A percentile compares a stretch with the other conserved stretches of the same genome.
phyloP scores from a whole-genome alignment of 2,888 invertebrate species.

The Sipunculus nudus region DNA sequence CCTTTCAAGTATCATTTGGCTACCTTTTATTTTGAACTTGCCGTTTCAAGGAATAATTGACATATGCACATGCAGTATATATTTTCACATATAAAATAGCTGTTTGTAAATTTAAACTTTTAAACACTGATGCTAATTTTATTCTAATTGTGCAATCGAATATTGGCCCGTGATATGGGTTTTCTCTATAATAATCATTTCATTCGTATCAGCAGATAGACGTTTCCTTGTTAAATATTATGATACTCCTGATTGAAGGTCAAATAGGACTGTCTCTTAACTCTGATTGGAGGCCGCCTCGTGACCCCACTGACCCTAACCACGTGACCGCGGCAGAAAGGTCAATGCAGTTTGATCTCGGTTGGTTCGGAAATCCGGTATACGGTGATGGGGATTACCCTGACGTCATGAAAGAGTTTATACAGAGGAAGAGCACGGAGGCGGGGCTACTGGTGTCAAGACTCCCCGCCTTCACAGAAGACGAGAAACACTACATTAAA shows the following conservation, averaged over 20 bases:
- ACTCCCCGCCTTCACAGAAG: constrained; percentile 43
- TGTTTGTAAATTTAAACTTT: no score
- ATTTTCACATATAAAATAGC: no score
- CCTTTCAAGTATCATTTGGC: no score
- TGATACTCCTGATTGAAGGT: constrained; percentile 29
- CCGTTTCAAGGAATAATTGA: no score
- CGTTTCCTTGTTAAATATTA: no score
- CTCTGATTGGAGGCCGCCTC: constrained; percentile 36
- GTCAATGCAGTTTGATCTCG: constrained; percentile 40
- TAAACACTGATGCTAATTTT: no score
- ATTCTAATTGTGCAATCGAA: no score
- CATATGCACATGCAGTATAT: no score
- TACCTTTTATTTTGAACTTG: no score
- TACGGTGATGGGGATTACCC: constrained; percentile 51
- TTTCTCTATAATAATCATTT: no score
- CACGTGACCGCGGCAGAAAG: constrained; percentile 32
- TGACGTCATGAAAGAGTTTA: constrained; percentile 21
- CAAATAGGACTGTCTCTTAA: constrained; percentile 34
- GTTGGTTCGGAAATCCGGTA: constrained; percentile 60
- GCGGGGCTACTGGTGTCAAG: constrained; percentile 36
- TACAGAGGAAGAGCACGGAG: constrained; percentile 27
- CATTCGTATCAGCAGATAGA: no score
- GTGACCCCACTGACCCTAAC: constrained; percentile 16
- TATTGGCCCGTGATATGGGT: no score
- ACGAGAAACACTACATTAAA: constrained; percentile 32